phyloP scores from a whole-genome alignment of 2,113 vertebrate species.

The Talpa occidentalis region DNA sequence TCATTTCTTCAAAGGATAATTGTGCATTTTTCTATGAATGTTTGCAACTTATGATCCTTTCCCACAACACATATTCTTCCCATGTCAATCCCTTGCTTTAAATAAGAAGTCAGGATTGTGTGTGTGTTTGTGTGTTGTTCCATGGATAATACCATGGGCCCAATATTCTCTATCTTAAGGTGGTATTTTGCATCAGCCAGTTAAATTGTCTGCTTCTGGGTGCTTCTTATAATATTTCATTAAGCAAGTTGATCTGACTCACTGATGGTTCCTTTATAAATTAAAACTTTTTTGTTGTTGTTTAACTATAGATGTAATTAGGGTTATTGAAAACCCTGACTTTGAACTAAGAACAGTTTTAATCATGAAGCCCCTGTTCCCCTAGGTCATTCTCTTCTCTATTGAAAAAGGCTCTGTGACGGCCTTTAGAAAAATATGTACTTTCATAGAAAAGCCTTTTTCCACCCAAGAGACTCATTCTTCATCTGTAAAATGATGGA shows the following conservation, averaged over 20 bases:
- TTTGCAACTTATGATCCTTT: background rate
- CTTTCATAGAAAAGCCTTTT: conserved; percentile 19
- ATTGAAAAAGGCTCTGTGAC: background rate
- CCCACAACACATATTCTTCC: background rate
- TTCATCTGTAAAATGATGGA: conserved; percentile 48
- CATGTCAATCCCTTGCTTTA: background rate
- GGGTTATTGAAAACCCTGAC: background rate
- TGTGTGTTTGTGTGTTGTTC: background rate
- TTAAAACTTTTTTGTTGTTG: background rate
- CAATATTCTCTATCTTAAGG: background rate
- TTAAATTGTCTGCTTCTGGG: background rate
- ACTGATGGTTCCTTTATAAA: background rate
- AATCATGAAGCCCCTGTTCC: background rate
- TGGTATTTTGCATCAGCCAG: background rate
- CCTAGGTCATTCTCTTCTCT: background rate
- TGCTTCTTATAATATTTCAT: background rate
- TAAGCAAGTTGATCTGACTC: background rate
- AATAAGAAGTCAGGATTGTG: background rate
- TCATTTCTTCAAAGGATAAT: background rate
- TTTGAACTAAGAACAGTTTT: background rate
- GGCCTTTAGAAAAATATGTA: conserved; percentile 8
- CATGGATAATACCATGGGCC: background rate
- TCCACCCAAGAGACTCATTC: background rate
- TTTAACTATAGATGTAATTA: background rate
- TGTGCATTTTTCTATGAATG: background rate